phyloP scores from a whole-genome alignment of 2,797 vertebrate genomes.

The Silurus aristotelis region DNA sequence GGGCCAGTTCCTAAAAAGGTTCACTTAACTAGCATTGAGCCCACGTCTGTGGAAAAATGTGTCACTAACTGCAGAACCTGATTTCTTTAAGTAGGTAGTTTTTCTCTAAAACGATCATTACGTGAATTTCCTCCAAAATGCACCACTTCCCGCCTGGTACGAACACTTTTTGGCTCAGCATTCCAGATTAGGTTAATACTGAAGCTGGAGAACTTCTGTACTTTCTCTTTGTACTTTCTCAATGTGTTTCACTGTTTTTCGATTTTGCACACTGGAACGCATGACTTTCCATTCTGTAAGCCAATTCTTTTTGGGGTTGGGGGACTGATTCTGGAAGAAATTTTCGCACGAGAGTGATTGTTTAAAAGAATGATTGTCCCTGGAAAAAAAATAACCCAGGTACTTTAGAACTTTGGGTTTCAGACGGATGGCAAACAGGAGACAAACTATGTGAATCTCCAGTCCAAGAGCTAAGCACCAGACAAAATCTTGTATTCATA shows the following conservation, averaged over 20 bases:
- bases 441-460: background rate
- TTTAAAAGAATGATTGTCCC: conserved; percentile 2
- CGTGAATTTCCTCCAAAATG: background rate
- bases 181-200: background rate
- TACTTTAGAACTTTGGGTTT: background rate
- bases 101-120: background rate
- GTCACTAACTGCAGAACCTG: background rate
- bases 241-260: background rate
- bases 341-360: background rate
- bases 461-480: conserved; percentile 4
- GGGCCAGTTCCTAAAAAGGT: background rate
- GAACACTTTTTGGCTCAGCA: background rate
- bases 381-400: background rate
- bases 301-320: background rate
- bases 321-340: background rate
- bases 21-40: background rate
- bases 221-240: background rate
- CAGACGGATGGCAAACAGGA: background rate
- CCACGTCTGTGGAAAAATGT: background rate
- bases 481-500: background rate
- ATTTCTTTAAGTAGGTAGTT: background rate
- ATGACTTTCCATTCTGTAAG: background rate
- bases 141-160: background rate
- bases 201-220: background rate
- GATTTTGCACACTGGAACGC: background rate